A percentile compares a stretch with the other conserved stretches of the same genome.
phyloP scores from a whole-genome alignment of 2,888 invertebrate genomes.

The Sepioteuthis lessoniana region DNA sequence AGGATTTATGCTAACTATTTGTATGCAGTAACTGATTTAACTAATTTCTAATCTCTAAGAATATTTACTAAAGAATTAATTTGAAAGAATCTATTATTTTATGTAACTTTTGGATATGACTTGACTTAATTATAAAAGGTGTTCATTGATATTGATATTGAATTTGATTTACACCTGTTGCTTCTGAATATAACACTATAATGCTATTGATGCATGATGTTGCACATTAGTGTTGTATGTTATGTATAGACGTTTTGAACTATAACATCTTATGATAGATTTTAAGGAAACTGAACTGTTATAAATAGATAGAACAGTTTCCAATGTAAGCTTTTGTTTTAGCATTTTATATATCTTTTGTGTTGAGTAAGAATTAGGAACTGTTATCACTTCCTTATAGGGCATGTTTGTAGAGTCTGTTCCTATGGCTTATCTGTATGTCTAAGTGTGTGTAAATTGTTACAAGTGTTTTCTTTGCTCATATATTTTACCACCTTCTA shows the following conservation, averaged over 20 bases:
- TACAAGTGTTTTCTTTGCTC: not conserved
- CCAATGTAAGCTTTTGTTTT: not conserved
- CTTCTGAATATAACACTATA: too few species aligned
- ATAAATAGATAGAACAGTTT: not conserved
- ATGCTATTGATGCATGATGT: too few species aligned
- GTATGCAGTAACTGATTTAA: not conserved
- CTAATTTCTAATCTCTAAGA: not conserved
- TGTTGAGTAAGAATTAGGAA: not conserved
- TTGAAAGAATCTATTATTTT: not conserved
- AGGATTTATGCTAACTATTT: not conserved
- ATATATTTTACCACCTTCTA: not conserved
- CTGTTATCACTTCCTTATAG: not conserved
- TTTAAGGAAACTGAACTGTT: not conserved
- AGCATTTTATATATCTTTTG: not conserved
- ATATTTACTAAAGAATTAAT: not conserved
- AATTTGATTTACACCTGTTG: too few species aligned
- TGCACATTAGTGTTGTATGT: not conserved
- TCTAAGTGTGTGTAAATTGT: not conserved
- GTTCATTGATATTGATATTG: not conserved
- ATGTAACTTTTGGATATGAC: not conserved
- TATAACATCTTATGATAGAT: not conserved
- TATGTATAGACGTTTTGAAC: not conserved
- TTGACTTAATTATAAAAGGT: not conserved
- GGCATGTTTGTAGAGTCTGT: not conserved
- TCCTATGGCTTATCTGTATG: not conserved